These are phyloP conservation scores for Clepsis dumicolana DNA, from an alignment of 2,888 invertebrate species.

Conservation along the genomic window DNA sequence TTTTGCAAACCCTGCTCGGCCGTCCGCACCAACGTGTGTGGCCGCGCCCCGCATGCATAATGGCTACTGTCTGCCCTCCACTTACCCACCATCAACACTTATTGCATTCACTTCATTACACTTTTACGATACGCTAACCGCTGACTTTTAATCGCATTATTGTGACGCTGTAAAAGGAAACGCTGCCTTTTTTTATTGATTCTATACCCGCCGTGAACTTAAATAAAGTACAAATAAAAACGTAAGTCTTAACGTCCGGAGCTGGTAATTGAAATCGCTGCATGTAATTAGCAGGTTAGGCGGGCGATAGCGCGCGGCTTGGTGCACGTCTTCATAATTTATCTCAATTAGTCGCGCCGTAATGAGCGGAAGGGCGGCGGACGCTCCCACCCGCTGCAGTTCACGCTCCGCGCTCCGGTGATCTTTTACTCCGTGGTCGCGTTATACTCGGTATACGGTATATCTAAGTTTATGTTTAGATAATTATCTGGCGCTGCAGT, in stretches of 20 bases:
- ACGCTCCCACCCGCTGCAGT: conserved; percentile 45
- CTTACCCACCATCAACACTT: conserved; percentile 50
- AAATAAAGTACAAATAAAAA: conserved; percentile 34
- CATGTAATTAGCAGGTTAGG: conserved; percentile 79
- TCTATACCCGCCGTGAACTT: not conserved
- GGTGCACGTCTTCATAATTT: conserved; percentile 82
- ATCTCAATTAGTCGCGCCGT: conserved; percentile 81
- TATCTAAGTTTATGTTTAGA: conserved; percentile 3
- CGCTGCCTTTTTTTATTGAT: conserved; percentile 13
- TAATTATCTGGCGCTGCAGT: conserved; percentile 12
- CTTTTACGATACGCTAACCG: conserved; percentile 64
- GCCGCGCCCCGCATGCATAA: conserved; percentile 42
- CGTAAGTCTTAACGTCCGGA: conserved; percentile 47
- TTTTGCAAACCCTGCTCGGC: conserved; percentile 31
- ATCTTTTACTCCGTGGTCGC: conserved; percentile 34
- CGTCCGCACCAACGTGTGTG: conserved; percentile 39
- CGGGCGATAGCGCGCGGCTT: conserved; percentile 73
- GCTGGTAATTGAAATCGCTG: conserved; percentile 78
- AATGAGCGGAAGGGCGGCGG: conserved; percentile 80
- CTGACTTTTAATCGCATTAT: conserved; percentile 65
- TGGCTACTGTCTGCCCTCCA: conserved; percentile 42
- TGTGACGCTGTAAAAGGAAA: conserved; percentile 35
- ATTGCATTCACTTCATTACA: conserved; percentile 59
- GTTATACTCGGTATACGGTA: not conserved
- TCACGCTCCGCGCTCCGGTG: conserved; percentile 43